phyloP scores from a whole-genome alignment of 2,888 invertebrate species.

The Caenorhabditis macrosperma region DNA sequence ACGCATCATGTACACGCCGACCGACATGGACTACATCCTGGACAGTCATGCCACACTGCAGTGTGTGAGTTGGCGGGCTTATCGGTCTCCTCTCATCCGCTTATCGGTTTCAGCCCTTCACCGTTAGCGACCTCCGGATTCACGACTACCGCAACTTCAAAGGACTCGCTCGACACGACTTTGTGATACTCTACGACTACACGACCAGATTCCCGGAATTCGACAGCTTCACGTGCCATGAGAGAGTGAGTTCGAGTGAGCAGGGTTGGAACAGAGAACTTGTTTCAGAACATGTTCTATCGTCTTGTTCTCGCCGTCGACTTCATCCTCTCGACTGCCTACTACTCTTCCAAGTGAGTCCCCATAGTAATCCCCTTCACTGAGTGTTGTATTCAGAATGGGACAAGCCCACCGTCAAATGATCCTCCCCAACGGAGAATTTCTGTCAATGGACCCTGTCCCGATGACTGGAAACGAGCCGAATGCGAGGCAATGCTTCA shows the following conservation, averaged over 20 bases:
- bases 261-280: background rate
- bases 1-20: conserved; percentile 64
- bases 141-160: conserved; percentile 61
- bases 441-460: conserved; percentile 58
- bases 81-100: background rate
- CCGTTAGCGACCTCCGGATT: conserved; percentile 54
- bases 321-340: conserved; percentile 63
- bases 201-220: conserved; percentile 61
- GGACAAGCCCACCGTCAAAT: conserved; percentile 46
- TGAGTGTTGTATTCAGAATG: conserved; percentile 16
- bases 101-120: conserved; percentile 58
- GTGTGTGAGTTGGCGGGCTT: conserved; percentile 52
- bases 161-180: conserved; percentile 63
- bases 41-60: conserved; percentile 51
- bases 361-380: background rate
- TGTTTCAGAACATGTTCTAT: conserved; percentile 63
- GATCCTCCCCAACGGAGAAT: conserved; percentile 63
- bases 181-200: conserved; percentile 66
- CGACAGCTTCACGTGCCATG: conserved; percentile 50
- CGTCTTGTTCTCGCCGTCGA: conserved; percentile 62
- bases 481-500: conserved; percentile 51
- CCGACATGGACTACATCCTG: conserved; percentile 60
- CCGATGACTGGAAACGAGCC: conserved; percentile 60
- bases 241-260: conserved; percentile 43
- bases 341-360: conserved; percentile 57